Conservation (phyloP, 2,797 vertebrate genomes). For the Melanotaenia parkinsoni region DNA sequence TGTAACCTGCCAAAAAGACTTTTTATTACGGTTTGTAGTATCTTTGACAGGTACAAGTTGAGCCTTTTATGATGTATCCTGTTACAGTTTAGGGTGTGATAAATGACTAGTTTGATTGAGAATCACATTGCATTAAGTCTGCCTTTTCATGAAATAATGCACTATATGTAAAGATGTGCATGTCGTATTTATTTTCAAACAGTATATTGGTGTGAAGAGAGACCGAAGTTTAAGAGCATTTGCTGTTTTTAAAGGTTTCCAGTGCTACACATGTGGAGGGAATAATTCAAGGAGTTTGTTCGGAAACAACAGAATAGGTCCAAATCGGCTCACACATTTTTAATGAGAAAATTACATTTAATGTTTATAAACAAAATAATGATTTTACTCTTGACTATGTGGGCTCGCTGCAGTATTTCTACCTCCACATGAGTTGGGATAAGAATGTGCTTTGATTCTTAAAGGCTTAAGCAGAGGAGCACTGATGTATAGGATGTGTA, state of each 20-base stretch:
- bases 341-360: conserved; percentile 30
- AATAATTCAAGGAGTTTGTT: conserved; percentile 35
- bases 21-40: conserved; percentile 40
- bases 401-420: conserved; percentile 78
- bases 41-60: conserved; percentile 45
- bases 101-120: conserved; percentile 28
- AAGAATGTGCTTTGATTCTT: conserved; percentile 76
- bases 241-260: conserved; percentile 32
- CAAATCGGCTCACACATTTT: conserved; percentile 44
- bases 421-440: conserved; percentile 76
- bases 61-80: conserved; percentile 33
- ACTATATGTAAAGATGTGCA: conserved; percentile 56
- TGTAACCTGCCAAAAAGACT: conserved; percentile 53
- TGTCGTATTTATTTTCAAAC: conserved; percentile 64
- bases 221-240: conserved; percentile 26
- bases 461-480: conserved; percentile 76
- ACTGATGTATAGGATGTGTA: conserved; percentile 80
- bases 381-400: conserved; percentile 52
- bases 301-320: conserved; percentile 28
- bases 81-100: conserved; percentile 44
- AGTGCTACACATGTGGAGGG: conserved; percentile 19
- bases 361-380: conserved; percentile 43
- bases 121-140: conserved; percentile 28
- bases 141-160: conserved; percentile 56
- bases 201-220: conserved; percentile 38